A percentile compares a stretch with the other conserved stretches of the same genome.
Conservation (phyloP, 2,113 vertebrate genomes). For the Accipiter cooperii region DNA sequence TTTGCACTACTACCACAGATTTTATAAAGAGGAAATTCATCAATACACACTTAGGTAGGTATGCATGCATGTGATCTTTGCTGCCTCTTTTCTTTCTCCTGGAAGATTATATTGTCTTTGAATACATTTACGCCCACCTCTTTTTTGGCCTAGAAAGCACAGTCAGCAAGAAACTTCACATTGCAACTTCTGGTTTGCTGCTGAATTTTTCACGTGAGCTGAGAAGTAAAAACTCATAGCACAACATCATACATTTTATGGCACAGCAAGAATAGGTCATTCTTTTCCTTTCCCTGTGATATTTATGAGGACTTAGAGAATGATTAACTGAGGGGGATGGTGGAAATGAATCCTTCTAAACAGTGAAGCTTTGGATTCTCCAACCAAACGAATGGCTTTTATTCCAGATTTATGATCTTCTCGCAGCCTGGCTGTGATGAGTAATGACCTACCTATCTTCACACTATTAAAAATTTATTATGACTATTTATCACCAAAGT, state of each 20-base stretch:
- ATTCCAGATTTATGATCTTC: slow-evolving; percentile 53
- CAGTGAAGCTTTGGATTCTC: slow-evolving; percentile 49
- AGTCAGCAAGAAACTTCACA: neutral
- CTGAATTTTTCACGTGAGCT: neutral
- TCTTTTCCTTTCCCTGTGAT: slow-evolving; percentile 25
- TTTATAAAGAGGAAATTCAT: neutral
- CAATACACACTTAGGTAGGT: neutral
- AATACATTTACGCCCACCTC: neutral
- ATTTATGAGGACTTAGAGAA: slow-evolving; percentile 52
- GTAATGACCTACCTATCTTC: slow-evolving; percentile 47
- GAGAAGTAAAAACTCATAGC: slow-evolving; percentile 29
- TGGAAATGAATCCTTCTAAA: slow-evolving; percentile 62
- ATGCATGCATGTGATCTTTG: neutral
- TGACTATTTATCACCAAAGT: slow-evolving; percentile 52
- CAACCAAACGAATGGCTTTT: slow-evolving; percentile 43
- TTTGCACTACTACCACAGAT: neutral
- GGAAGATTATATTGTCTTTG: neutral
- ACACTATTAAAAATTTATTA: slow-evolving; percentile 48
- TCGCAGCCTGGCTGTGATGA: slow-evolving; percentile 30
- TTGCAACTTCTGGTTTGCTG: neutral
- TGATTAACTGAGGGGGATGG: slow-evolving; percentile 42
- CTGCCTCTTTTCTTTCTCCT: neutral
- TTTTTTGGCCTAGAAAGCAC: neutral
- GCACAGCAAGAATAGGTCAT: slow-evolving; percentile 21
- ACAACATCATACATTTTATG: neutral